Percentiles rank a stretch among this genome's conserved stretches.
Evolutionary conservation across 1,140 invertebrate genomes (phyloP).

Genomic region (Megalopta genalis): DNA sequence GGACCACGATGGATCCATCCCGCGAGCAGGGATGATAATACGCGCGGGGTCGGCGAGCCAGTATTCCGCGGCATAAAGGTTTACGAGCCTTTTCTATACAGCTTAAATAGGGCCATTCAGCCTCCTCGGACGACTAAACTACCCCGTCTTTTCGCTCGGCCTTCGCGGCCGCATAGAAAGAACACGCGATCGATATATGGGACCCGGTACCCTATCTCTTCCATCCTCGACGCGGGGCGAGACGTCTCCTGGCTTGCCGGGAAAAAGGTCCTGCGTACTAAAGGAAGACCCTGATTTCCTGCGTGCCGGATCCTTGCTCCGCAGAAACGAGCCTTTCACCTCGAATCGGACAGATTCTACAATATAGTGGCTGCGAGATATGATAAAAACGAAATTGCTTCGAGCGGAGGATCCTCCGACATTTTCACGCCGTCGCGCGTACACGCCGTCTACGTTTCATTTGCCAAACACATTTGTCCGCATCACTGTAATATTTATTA

Average conservation of each 20-base stretch:
- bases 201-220: background rate
- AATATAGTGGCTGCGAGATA: background rate
- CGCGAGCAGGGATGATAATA: background rate
- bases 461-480: too few species aligned
- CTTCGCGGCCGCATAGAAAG: background rate
- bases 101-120: conserved; percentile 38
- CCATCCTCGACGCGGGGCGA: background rate
- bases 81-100: conserved; percentile 41
- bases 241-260: background rate
- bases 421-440: too few species aligned
- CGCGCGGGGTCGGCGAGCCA: background rate
- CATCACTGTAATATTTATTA: too few species aligned
- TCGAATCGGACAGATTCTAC: conserved; percentile 5
- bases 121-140: conserved; percentile 27
- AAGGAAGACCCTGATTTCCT: conserved; percentile 15
- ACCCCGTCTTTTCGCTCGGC: conserved; percentile 22
- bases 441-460: too few species aligned
- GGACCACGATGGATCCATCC: background rate
- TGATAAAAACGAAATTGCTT: background rate
- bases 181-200: conserved; percentile 24
- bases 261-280: background rate
- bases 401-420: background rate
- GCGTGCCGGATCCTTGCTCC: background rate
- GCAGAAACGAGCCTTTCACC: background rate
- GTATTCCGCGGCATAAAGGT: conserved; percentile 19